phyloP scores from a whole-genome alignment of 2,797 vertebrate genomes.

The Clarias platycephalus region DNA sequence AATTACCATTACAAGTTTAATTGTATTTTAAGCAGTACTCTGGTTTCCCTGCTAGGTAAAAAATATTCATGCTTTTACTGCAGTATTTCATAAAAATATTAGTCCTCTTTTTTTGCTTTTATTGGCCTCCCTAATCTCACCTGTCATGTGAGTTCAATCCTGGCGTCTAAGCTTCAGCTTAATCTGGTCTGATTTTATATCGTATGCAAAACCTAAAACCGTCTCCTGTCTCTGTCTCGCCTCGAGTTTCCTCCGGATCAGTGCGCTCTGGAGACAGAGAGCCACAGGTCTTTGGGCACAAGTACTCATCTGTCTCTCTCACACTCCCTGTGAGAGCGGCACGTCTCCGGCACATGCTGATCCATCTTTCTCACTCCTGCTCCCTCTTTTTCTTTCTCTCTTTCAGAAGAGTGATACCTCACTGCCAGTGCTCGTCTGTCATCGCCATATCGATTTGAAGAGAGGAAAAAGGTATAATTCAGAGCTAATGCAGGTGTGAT shows the following conservation, averaged over 20 bases:
- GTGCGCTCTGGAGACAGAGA: slow-evolving; percentile 18
- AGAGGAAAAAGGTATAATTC: slow-evolving; percentile 60
- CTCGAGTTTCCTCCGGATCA: slow-evolving; percentile 10
- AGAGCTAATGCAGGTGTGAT: slow-evolving; percentile 59
- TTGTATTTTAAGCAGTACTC: background rate
- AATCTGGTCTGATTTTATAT: slow-evolving; percentile 15
- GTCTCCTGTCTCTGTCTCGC: background rate
- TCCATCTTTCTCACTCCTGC: slow-evolving; percentile 18
- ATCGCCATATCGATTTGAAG: slow-evolving; percentile 60
- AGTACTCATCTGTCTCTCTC: slow-evolving; percentile 25
- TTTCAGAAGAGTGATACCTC: slow-evolving; percentile 53
- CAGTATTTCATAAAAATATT: background rate
- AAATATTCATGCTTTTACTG: no score
- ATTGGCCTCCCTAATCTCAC: background rate
- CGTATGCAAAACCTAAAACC: slow-evolving; percentile 14
- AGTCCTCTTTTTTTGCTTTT: background rate
- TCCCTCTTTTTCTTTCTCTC: slow-evolving; percentile 29
- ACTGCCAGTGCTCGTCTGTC: slow-evolving; percentile 58
- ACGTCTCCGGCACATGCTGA: slow-evolving; percentile 43
- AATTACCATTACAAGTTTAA: background rate
- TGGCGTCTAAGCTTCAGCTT: background rate
- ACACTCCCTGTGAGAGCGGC: slow-evolving; percentile 7
- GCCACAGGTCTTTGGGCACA: slow-evolving; percentile 40
- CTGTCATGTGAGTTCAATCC: background rate
- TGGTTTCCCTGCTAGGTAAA: background rate